Percentiles rank a stretch among this genome's conserved stretches.
These are phyloP conservation scores for Pelvicachromis taeniatus DNA, from an alignment of 2,113 vertebrate species.

Conservation along the genomic window DNA sequence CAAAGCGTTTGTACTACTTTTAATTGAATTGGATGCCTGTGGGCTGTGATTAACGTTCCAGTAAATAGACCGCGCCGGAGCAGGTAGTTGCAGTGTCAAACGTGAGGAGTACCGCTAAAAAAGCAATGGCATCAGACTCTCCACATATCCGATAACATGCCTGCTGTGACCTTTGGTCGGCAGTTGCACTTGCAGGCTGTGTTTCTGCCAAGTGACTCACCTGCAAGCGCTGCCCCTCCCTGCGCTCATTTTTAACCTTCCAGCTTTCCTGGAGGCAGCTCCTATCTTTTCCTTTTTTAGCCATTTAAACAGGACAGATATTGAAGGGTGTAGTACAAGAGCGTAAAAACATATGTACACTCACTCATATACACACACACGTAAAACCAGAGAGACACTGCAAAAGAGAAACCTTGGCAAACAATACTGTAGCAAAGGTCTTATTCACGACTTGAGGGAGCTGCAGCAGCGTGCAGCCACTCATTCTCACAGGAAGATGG, in stretches of 20 bases:
- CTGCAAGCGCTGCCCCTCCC: neutral
- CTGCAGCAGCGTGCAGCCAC: conserved; percentile 4
- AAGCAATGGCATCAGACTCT: neutral
- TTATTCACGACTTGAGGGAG: conserved; percentile 56
- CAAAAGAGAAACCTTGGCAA: conserved; percentile 32
- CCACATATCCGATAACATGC: neutral
- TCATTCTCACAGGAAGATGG: conserved; percentile 12
- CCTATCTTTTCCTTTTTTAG: neutral
- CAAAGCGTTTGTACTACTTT: conserved; percentile 23
- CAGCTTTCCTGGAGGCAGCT: neutral
- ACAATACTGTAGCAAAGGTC: conserved; percentile 22
- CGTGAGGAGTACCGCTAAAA: neutral
- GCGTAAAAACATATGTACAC: neutral
- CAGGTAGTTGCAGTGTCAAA: neutral
- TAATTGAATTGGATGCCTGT: conserved; percentile 16
- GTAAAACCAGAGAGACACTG: neutral
- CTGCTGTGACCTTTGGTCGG: neutral
- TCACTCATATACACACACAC: neutral
- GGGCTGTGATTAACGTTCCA: conserved; percentile 13
- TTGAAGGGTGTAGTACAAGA: neutral
- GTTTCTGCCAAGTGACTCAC: neutral
- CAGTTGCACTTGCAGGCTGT: neutral
- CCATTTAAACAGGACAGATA: neutral
- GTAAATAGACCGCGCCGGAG: neutral
- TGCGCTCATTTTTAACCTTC: neutral